Evolutionary conservation across 2,797 vertebrate genomes (phyloP).

Genomic region (Phalloptychus januarius): DNA sequence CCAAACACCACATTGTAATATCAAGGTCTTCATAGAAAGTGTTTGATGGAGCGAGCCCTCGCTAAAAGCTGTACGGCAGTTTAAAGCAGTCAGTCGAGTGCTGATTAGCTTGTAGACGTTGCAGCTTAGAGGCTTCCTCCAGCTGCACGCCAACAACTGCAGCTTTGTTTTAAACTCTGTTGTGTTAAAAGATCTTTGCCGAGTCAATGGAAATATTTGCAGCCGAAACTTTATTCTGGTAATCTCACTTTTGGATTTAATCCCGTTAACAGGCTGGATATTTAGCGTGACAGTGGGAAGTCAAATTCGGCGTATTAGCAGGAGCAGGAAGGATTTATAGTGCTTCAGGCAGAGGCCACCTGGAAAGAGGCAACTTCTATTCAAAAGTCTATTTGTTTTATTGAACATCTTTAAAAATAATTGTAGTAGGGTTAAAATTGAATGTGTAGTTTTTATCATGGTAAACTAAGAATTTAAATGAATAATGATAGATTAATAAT

Average conservation of each 20-base stretch:
- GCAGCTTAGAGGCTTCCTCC: constrained; percentile 25
- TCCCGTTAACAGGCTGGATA: neutral
- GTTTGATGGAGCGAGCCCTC: constrained; percentile 25
- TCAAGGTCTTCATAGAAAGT: constrained; percentile 51
- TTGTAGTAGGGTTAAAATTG: neutral
- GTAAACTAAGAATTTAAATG: neutral
- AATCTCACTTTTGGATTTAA: constrained; percentile 10
- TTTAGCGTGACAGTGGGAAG: neutral
- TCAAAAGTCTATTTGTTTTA: neutral
- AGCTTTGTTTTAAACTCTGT: constrained; percentile 17
- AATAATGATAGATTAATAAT: neutral
- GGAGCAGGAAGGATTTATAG: neutral
- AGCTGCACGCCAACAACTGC: neutral
- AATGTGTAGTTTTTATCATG: neutral
- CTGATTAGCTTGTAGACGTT: constrained; percentile 28
- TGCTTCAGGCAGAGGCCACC: neutral
- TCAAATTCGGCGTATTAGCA: neutral
- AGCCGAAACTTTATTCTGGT: constrained; percentile 12
- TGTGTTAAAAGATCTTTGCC: constrained; percentile 8
- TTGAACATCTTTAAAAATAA: neutral
- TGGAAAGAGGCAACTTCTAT: neutral
- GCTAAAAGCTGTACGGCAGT: constrained; percentile 41
- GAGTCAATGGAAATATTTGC: constrained; percentile 23
- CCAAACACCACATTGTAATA: constrained; percentile 31
- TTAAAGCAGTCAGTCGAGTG: constrained; percentile 28